These are phyloP conservation scores for Xiphorhynchus erythropygius DNA, from an alignment of 2,797 vertebrate species.

Conservation along the genomic window DNA sequence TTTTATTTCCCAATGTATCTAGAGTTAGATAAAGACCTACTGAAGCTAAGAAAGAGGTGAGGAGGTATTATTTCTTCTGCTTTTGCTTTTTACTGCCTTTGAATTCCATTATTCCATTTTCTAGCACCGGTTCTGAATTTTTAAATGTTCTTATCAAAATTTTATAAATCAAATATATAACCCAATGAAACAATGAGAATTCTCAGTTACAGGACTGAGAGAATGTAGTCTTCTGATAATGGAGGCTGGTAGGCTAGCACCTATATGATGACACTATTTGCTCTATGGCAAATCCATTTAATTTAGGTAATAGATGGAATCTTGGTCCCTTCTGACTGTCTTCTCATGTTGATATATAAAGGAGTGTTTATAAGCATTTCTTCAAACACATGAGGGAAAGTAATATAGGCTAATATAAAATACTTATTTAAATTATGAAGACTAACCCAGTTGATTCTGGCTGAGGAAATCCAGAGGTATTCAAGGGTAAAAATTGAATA, in stretches of 20 bases:
- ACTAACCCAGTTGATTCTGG: accelerated
- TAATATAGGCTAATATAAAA: background rate
- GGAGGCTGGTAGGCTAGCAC: background rate
- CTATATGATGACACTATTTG: background rate
- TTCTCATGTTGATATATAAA: background rate
- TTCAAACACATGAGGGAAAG: background rate
- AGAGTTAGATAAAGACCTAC: background rate
- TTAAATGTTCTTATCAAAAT: background rate
- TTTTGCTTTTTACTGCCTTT: background rate
- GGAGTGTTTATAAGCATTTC: background rate
- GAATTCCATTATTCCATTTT: background rate
- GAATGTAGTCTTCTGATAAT: background rate
- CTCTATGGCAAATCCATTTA: background rate
- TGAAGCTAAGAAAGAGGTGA: background rate
- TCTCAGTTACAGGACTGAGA: background rate
- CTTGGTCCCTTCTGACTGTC: background rate
- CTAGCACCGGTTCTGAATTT: background rate
- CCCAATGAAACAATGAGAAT: background rate
- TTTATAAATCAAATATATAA: background rate
- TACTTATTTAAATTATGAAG: background rate
- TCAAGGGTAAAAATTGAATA: background rate
- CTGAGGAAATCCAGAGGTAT: background rate
- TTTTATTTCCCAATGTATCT: background rate
- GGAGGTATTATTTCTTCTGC: background rate
- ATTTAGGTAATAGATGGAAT: background rate